A percentile compares a stretch with the other conserved stretches of the same genome.
These are phyloP conservation scores for Scaptomyza hsui DNA, from an alignment of 1,140 invertebrate species.

Conservation along the genomic window DNA sequence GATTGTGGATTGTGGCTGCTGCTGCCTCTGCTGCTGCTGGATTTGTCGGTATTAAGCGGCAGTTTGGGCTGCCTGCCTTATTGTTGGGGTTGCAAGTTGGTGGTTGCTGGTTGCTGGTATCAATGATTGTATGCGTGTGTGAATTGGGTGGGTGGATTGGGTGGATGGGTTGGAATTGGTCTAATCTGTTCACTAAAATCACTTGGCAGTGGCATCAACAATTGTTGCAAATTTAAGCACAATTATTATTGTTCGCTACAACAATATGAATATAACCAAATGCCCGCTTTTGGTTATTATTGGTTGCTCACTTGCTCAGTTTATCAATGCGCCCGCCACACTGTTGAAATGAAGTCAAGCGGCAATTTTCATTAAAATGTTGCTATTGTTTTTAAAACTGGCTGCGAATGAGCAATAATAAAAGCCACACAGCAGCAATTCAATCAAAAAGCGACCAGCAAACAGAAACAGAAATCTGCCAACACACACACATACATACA, in stretches of 20 bases:
- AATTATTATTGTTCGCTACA: conserved; percentile 52
- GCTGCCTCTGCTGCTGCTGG: conserved; percentile 38
- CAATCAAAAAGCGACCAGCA: conserved; percentile 68
- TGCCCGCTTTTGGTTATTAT: conserved; percentile 1
- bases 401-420: conserved; percentile 77
- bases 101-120: conserved; percentile 45
- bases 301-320: not conserved
- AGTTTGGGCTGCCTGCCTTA: conserved; percentile 23
- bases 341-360: conserved; percentile 79
- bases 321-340: conserved; percentile 59
- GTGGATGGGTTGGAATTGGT: conserved; percentile 45
- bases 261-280: conserved; percentile 48
- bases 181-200: conserved; percentile 67
- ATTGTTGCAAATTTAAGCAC: conserved; percentile 79
- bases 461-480: conserved; percentile 42
- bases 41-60: conserved; percentile 69
- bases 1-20: conserved; percentile 46
- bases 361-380: conserved; percentile 83
- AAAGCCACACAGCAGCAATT: conserved; percentile 65
- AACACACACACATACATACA: conserved; percentile 18
- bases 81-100: conserved; percentile 42
- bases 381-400: conserved; percentile 73
- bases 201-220: conserved; percentile 60
- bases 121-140: conserved; percentile 7
- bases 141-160: conserved; percentile 44